Base-by-base conservation (phyloP, 2,113 vertebrate genomes). In the Megalops atlanticus region DNA sequence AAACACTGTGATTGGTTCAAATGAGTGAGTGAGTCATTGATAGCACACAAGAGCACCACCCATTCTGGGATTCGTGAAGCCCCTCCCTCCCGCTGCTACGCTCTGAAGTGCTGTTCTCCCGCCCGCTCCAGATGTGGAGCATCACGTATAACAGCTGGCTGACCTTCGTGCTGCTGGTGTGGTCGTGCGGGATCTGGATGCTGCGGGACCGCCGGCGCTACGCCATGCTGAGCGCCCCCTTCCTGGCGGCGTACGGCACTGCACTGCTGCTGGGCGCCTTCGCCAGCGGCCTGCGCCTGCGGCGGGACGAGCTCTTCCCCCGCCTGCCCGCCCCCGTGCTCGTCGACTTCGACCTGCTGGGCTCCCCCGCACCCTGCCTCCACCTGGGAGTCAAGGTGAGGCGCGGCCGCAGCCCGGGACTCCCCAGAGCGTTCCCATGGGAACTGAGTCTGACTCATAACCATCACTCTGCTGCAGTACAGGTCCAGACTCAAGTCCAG, bases 141-240 rank as follows among this genome's bases (percentile, higher is more conserved):
- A 91, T 94, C 81, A 91, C 95, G 47, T 92, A 89, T 74, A 90
- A 90, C 86, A 95, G 91, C 89, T 95, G 93, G 92, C 86, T 93
- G 81, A 93, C 94, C 8, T 95, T 94, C 54, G 87, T 91, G 64
- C 85, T 95, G 83, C 87, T 94, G 81, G 87, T 95, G 71, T 95
- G 95, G 95, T 95, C 94, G 3, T 95, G 95, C 68, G 84, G 91
- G 15, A 90, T 90, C 52, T 91, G 94, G 93, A 89, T 93, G 92
- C 88, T 95, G 89, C 35, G 82, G 35, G 91, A 96, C 86, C 90
- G 93, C 0, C 84, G 92, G n/a, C 87, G 47, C 0, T 93, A 88
- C 6, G 93, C 95, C 85, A 94, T 96, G 94, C 87, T 91, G 76
- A 95, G 95, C 14, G 94, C 95, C 10, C 95, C 94, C 0, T 95